Evolutionary conservation across 2,888 invertebrate genomes (phyloP).

Genomic region (Teleogryllus oceanicus): DNA sequence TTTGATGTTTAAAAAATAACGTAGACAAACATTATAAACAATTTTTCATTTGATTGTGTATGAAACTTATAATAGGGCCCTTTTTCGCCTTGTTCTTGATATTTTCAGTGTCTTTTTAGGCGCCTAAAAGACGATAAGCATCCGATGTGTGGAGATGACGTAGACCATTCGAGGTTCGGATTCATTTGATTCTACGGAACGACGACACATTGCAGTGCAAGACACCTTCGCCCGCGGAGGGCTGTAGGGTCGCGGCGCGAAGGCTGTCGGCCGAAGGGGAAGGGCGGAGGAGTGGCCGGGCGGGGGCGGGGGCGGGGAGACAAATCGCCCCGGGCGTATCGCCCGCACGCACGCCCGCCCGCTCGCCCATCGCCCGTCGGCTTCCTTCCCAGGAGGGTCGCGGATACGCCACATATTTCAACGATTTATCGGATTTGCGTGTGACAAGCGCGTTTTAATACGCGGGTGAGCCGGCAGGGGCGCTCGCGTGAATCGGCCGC

Average conservation of each 20-base stretch:
- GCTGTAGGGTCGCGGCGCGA: background rate
- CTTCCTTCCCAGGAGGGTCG: background rate
- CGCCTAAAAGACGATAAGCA: no score
- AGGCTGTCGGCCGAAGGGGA: background rate
- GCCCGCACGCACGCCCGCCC: background rate
- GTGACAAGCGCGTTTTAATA: background rate
- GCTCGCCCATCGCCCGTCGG: background rate
- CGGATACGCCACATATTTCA: background rate
- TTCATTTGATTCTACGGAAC: no score
- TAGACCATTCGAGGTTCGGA: no score
- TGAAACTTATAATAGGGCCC: no score
- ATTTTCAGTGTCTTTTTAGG: no score
- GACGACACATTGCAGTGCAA: background rate
- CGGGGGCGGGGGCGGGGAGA: background rate
- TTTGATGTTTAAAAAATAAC: no score
- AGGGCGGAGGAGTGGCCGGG: background rate
- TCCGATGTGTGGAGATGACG: no score
- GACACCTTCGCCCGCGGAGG: background rate
- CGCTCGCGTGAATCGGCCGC: no score
- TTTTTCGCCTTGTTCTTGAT: no score
- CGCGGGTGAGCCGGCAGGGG: background rate
- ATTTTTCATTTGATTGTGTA: no score
- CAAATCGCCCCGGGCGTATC: background rate
- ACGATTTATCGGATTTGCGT: slow-evolving; percentile 18
- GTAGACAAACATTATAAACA: no score